phyloP scores from a whole-genome alignment of 2,113 vertebrate species.

The Ptilonorhynchus violaceus region DNA sequence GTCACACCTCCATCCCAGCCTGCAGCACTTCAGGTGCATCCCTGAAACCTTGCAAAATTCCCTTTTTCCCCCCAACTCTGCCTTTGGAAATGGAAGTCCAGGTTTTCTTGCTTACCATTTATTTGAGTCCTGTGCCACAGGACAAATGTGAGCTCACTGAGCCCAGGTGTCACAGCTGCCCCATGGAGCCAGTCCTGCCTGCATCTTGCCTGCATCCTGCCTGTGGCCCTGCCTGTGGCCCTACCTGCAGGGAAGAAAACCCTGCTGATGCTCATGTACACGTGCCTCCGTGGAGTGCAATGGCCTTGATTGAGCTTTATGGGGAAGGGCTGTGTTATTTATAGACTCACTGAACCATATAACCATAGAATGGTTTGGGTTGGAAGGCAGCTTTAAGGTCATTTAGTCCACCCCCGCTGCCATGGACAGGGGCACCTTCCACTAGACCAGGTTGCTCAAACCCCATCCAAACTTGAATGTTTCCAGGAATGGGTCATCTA shows the following conservation, averaged over 20 bases:
- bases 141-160: accelerated
- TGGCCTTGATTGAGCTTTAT: neutral
- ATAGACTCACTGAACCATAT: neutral
- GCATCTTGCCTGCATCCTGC: neutral
- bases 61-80: accelerated
- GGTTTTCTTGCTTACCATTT: accelerated
- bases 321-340: neutral
- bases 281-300: neutral
- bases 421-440: neutral
- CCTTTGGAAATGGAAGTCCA: neutral
- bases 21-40: accelerated
- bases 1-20: neutral
- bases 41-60: neutral
- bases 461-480: neutral
- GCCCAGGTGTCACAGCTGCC: neutral
- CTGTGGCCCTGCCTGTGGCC: neutral
- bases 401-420: neutral
- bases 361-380: neutral
- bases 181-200: neutral
- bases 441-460: neutral
- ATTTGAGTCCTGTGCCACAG: neutral
- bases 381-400: neutral
- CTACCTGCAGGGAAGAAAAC: neutral
- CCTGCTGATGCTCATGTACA: neutral
- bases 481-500: neutral